phyloP scores from a whole-genome alignment of 1,140 invertebrate species.

The Anadara kagoshimensis region DNA sequence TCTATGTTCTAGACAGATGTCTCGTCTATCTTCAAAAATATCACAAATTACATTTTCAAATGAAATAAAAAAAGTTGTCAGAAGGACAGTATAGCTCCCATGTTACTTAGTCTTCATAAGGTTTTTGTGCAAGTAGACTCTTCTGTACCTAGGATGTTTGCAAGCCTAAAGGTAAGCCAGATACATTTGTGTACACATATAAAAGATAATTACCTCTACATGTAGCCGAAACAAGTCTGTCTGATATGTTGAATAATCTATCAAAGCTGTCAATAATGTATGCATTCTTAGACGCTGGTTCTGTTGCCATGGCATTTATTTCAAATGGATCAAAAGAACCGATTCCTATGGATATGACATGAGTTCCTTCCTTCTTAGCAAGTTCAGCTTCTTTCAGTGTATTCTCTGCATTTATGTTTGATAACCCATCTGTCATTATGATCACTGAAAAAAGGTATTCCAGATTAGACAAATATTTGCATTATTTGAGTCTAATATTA shows the following conservation, averaged over 20 bases:
- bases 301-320: conserved; percentile 55
- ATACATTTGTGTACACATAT: not conserved
- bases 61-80: too few species aligned
- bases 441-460: conserved; percentile 56
- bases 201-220: conserved; percentile 49
- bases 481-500: too few species aligned
- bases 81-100: too few species aligned
- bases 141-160: too few species aligned
- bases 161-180: too few species aligned
- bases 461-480: too few species aligned
- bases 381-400: conserved; percentile 58
- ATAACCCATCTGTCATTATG: conserved; percentile 66
- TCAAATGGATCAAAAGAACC: conserved; percentile 56
- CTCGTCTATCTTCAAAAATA: too few species aligned
- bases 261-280: conserved; percentile 51
- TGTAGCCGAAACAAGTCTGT: conserved; percentile 44
- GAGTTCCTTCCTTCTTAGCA: conserved; percentile 50
- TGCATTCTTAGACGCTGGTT: conserved; percentile 51
- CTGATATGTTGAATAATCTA: conserved; percentile 43
- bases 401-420: conserved; percentile 58
- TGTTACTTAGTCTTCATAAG: too few species aligned
- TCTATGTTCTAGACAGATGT: too few species aligned
- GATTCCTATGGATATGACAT: conserved; percentile 62
- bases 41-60: too few species aligned
- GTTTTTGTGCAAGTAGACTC: too few species aligned